phyloP scores from a whole-genome alignment of 30 jellyfish, hydroid and myxozoan species.

The Aurelia sp. region DNA sequence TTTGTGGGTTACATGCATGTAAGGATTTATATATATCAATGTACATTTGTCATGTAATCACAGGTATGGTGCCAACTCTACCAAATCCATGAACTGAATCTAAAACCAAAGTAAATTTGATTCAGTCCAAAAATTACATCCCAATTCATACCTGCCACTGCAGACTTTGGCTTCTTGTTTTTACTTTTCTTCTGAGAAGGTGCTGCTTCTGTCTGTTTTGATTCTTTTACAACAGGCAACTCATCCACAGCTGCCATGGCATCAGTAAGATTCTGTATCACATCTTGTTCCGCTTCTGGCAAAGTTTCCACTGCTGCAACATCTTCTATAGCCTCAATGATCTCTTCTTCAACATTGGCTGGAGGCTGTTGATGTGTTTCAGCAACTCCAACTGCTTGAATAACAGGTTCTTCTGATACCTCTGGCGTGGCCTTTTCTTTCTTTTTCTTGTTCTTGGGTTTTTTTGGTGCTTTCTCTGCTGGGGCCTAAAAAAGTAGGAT shows the following conservation, averaged over 20 bases:
- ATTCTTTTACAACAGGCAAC: slow-evolving; percentile 5
- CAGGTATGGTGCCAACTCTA: too few relatives aligned
- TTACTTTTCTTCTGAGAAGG: slow-evolving; percentile 45
- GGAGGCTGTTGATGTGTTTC: slow-evolving; percentile 13
- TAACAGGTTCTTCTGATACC: neutral
- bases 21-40: too few relatives aligned
- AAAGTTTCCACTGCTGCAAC: slow-evolving; percentile 43
- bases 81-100: too few relatives aligned
- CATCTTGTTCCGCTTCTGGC: slow-evolving; percentile 1
- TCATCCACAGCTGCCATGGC: neutral
- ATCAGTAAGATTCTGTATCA: neutral
- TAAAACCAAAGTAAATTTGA: too few relatives aligned
- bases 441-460: slow-evolving; percentile 50
- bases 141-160: slow-evolving; percentile 15
- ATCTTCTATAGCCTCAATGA: slow-evolving; percentile 40
- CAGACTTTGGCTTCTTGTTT: slow-evolving; percentile 47
- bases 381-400: slow-evolving; percentile 1
- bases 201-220: slow-evolving; percentile 13
- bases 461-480: slow-evolving; percentile 6
- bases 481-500: too few relatives aligned
- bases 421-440: slow-evolving; percentile 27
- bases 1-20: too few relatives aligned
- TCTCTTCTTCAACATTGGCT: slow-evolving; percentile 58
- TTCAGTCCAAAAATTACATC: too few relatives aligned
- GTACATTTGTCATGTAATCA: too few relatives aligned